Conservation (phyloP, 2,888 invertebrate species). For the Girardia tigrina region DNA sequence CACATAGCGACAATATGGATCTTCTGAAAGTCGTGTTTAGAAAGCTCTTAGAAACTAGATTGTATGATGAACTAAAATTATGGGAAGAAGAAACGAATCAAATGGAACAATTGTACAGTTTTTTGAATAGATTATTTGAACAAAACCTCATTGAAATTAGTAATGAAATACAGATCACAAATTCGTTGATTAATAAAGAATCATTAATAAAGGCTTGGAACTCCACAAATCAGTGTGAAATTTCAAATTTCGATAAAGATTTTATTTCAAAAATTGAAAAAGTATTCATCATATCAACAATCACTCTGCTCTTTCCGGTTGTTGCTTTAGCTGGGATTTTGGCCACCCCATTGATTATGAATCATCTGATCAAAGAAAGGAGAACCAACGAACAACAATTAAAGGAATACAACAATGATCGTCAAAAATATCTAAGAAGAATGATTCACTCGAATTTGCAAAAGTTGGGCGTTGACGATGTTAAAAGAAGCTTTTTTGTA, state of each 20-base stretch:
- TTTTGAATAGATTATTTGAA: not conserved
- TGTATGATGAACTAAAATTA: not conserved
- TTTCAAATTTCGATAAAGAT: not conserved
- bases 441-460: not conserved
- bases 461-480: not conserved
- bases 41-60: not conserved
- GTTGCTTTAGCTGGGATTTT: not conserved
- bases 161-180: not conserved
- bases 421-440: not conserved
- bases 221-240: not conserved
- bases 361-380: not conserved
- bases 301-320: slow-evolving; percentile 1
- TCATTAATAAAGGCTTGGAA: not conserved
- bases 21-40: not conserved
- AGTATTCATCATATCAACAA: not conserved
- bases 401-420: not conserved
- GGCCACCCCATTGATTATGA: not conserved
- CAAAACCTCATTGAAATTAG: not conserved
- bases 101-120: slow-evolving; percentile 4
- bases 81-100: slow-evolving; percentile 17
- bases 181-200: slow-evolving; percentile 17
- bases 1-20: not conserved
- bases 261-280: not conserved
- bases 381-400: not conserved
- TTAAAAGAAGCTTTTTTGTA: not conserved